Conservation (phyloP, 2,113 vertebrate genomes). For the Amia ocellicauda region DNA sequence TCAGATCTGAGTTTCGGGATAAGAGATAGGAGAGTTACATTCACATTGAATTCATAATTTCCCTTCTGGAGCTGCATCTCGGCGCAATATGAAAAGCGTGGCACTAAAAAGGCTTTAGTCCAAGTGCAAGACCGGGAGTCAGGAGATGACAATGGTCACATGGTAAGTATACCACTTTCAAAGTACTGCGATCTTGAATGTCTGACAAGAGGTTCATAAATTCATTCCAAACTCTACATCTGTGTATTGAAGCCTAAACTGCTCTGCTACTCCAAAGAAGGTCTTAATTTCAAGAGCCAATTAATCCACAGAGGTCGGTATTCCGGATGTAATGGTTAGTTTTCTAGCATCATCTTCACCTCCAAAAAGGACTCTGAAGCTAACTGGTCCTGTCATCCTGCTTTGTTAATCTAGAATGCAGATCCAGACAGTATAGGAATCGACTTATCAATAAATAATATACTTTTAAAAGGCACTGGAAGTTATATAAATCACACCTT, state of each 20-base stretch:
- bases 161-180: conserved; percentile 10
- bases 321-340: not conserved
- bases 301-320: conserved; percentile 13
- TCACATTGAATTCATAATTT: conserved; percentile 7
- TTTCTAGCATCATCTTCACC: not conserved
- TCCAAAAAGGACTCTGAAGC: conserved; percentile 3
- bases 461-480: too few relatives aligned
- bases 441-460: not conserved
- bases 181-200: conserved; percentile 16
- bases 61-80: conserved; percentile 16
- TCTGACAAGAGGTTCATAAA: conserved; percentile 16
- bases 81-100: conserved; percentile 11
- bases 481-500: conserved; percentile 10
- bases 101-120: conserved; percentile 9
- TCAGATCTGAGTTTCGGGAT: conserved; percentile 3
- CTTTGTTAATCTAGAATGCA: conserved; percentile 4
- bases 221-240: conserved; percentile 8
- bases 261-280: not conserved
- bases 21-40: conserved; percentile 11
- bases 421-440: not conserved
- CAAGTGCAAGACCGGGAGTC: conserved; percentile 15
- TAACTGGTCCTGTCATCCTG: conserved; percentile 5
- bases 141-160: conserved; percentile 5
- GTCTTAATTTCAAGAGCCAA: conserved; percentile 2
- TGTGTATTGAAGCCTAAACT: conserved; percentile 7